Base-by-base conservation (phyloP, 1,140 invertebrate species). In the Diplogasteroides magnus region DNA sequence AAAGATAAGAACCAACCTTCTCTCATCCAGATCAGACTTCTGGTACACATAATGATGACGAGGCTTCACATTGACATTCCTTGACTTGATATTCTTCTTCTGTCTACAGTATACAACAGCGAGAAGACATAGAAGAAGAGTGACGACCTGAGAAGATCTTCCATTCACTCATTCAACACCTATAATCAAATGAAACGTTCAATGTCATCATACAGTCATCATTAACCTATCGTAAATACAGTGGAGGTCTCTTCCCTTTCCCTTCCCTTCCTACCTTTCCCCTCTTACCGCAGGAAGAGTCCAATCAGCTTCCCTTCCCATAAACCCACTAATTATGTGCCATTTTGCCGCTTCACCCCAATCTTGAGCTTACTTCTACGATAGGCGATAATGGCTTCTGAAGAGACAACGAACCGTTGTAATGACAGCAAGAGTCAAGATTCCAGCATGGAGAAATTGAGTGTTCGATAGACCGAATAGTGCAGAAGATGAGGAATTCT, bases 401-500 rank as follows among this genome's bases (percentile, higher is more conserved):
- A n/a, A n/a, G n/a, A n/a, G n/a, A n/a, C 37, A 11, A 48, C 37
- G 6, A 48, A 48, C 37, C 37, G 19, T 19, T 11, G 37, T 48
- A 19, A 48, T 6, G 19, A 48, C 6, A 48, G 37, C 37, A 19
- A 48, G 37, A 11, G 6, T 19, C 6, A 48, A 48, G 6, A 48
- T 19, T 48, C 37, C 37, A 19, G 37, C 37, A 6, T 48, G 37
- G 19, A 48, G 37, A 19, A 48, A 19, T 48, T 48, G 37, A 6
- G 37, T 11, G 37, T 48, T 19, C 6, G 37, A 48, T 6, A 48
- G 37, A 48, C 37, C 37, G 37, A 48, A 19, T 19, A n/a, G 57
- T 26, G 31, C 31, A n/a, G 32, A 66, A 19, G 64, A 27, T 19
- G 64, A 60, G 26, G 32, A 66, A 32, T 48, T 66, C 28, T n/a